These are phyloP conservation scores for Clarias laeviceps DNA, from an alignment of 2,797 vertebrate genomes.

Conservation along the genomic window DNA sequence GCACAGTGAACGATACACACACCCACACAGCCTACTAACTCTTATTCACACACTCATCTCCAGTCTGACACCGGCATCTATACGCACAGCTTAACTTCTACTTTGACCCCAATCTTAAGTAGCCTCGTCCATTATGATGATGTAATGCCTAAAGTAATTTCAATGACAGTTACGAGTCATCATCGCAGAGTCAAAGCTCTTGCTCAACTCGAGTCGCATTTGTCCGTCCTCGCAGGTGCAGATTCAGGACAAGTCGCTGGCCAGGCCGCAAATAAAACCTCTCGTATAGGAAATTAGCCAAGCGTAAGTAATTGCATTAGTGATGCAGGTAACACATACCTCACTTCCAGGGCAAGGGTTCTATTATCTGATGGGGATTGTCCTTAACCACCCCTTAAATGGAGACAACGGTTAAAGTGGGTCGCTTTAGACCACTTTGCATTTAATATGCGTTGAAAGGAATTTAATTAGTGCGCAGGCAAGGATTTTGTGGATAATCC, in stretches of 20 bases:
- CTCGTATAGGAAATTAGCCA: slow-evolving; percentile 47
- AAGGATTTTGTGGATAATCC: slow-evolving; percentile 27
- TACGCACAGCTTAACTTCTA: slow-evolving; percentile 29
- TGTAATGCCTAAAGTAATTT: slow-evolving; percentile 19
- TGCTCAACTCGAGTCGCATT: slow-evolving; percentile 31
- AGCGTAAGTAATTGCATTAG: slow-evolving; percentile 55
- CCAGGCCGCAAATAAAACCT: slow-evolving; percentile 34
- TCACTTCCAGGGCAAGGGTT: slow-evolving; percentile 44
- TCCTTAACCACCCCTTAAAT: slow-evolving; percentile 43
- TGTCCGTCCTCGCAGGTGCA: slow-evolving; percentile 30
- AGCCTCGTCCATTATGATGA: slow-evolving; percentile 31
- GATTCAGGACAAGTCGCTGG: slow-evolving; percentile 41
- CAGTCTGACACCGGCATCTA: not conserved
- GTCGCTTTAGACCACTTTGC: slow-evolving; percentile 22
- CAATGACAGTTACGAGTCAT: slow-evolving; percentile 35
- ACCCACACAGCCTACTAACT: not conserved
- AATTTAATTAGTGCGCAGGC: slow-evolving; percentile 26
- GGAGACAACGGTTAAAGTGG: slow-evolving; percentile 30
- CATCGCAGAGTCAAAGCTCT: slow-evolving; percentile 22
- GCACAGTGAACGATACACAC: not conserved
- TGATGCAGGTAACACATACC: slow-evolving; percentile 52
- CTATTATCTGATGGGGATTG: slow-evolving; percentile 48
- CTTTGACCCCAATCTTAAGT: slow-evolving; percentile 24
- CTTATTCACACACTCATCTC: not conserved
- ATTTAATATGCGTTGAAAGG: slow-evolving; percentile 21